These are phyloP conservation scores for Fragum sueziense DNA, from an alignment of 2,888 invertebrate species.

Conservation along the genomic window DNA sequence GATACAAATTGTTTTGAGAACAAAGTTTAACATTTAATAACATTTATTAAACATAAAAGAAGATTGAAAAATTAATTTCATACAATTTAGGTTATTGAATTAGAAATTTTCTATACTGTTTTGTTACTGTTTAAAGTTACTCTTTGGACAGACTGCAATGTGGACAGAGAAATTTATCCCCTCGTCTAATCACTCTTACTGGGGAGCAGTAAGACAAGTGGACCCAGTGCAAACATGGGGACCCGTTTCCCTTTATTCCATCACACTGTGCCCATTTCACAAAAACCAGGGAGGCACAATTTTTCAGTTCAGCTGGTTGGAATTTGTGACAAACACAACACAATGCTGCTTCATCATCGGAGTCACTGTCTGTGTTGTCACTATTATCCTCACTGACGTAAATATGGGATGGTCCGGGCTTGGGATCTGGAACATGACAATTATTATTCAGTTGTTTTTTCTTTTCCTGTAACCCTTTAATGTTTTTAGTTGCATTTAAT, in stretches of 20 bases:
- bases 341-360: background rate
- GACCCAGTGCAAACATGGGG: background rate
- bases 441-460: background rate
- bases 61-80: too few relatives aligned
- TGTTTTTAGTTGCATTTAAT: background rate
- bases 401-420: background rate
- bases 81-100: too few relatives aligned
- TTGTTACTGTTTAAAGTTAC: too few relatives aligned
- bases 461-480: background rate
- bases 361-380: background rate
- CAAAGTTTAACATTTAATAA: too few relatives aligned
- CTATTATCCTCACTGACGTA: background rate
- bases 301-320: background rate
- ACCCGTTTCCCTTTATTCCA: background rate
- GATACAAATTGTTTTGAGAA: too few relatives aligned
- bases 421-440: background rate
- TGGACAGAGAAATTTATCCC: too few relatives aligned
- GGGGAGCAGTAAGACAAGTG: background rate
- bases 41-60: too few relatives aligned
- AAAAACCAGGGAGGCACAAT: background rate
- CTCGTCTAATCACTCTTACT: too few relatives aligned
- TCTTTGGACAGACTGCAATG: too few relatives aligned
- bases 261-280: conserved; percentile 4
- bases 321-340: background rate
- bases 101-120: too few relatives aligned